These are phyloP conservation scores for Corythornis leucogaster DNA, from an alignment of 2,797 vertebrate species.

Conservation along the genomic window DNA sequence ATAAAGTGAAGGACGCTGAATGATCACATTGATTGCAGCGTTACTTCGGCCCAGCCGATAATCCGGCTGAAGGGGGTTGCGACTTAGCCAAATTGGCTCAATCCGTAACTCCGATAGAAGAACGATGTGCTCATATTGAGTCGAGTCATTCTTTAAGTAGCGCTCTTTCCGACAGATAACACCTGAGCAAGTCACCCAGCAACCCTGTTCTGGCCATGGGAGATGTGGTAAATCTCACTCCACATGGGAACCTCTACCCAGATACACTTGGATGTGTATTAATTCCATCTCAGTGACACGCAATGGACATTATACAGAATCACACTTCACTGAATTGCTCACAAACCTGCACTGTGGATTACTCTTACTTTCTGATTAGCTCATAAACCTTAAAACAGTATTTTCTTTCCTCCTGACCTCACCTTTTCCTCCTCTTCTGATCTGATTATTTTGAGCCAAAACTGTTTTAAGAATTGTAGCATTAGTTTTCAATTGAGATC, in stretches of 20 bases:
- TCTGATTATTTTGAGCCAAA: not conserved
- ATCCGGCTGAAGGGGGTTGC: too few relatives aligned
- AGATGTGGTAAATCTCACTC: not conserved
- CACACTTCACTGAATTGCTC: not conserved
- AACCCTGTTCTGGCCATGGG: not conserved
- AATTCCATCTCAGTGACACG: not conserved
- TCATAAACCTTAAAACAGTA: not conserved
- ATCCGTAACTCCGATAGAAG: too few relatives aligned
- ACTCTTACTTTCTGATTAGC: not conserved
- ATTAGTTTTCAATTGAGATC: not conserved
- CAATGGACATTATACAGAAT: not conserved
- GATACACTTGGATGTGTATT: not conserved
- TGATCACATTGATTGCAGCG: too few relatives aligned
- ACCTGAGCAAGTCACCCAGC: not conserved
- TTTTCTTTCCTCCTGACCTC: not conserved
- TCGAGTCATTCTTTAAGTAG: too few relatives aligned
- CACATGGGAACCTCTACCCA: not conserved
- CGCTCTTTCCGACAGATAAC: not conserved
- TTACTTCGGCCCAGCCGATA: too few relatives aligned
- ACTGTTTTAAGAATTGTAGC: not conserved
- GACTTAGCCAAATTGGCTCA: too few relatives aligned
- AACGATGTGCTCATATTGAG: too few relatives aligned
- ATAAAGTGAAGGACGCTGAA: too few relatives aligned
- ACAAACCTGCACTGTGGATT: not conserved
- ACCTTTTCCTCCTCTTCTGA: not conserved